These are phyloP conservation scores for Iguana delicatissima DNA, from an alignment of 2,797 vertebrate species.

Conservation along the genomic window DNA sequence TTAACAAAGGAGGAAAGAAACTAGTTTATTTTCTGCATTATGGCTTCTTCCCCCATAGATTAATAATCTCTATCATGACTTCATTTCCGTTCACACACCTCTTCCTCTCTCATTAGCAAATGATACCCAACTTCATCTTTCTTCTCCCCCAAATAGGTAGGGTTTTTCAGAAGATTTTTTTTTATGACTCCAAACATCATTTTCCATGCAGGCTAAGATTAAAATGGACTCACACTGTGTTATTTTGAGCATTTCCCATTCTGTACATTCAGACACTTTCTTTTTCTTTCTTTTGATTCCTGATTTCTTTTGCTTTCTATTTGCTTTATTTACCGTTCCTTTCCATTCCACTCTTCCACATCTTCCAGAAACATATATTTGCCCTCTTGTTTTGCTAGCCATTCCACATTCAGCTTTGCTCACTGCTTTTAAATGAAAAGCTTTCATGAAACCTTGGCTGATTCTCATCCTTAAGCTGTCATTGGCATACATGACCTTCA, in stretches of 20 bases:
- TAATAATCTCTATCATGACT: too few species aligned
- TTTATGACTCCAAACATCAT: neutral
- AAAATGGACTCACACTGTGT: neutral
- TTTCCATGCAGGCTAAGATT: neutral
- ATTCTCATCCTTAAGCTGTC: slow-evolving; percentile 45
- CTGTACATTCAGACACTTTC: neutral
- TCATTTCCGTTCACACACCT: too few species aligned
- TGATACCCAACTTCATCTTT: too few species aligned
- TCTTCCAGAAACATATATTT: neutral
- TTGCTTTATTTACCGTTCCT: neutral
- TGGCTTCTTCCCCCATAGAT: too few species aligned
- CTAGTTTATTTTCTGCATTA: too few species aligned
- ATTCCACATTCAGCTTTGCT: neutral
- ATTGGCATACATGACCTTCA: slow-evolving; percentile 43
- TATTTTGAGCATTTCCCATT: neutral
- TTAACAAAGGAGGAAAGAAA: too few species aligned
- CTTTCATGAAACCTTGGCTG: slow-evolving; percentile 27
- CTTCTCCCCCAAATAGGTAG: too few species aligned
- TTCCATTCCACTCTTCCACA: neutral
- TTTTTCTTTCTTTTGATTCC: slow-evolving; percentile 9
- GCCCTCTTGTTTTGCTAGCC: neutral
- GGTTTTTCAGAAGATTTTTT: too few species aligned
- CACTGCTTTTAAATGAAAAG: slow-evolving; percentile 26
- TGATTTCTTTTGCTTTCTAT: neutral
- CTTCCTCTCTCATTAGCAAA: too few species aligned